Percentiles rank a stretch among this genome's conserved stretches.
Evolutionary conservation across 2,888 invertebrate species (phyloP).

Genomic region (Clistopyga incitator): DNA sequence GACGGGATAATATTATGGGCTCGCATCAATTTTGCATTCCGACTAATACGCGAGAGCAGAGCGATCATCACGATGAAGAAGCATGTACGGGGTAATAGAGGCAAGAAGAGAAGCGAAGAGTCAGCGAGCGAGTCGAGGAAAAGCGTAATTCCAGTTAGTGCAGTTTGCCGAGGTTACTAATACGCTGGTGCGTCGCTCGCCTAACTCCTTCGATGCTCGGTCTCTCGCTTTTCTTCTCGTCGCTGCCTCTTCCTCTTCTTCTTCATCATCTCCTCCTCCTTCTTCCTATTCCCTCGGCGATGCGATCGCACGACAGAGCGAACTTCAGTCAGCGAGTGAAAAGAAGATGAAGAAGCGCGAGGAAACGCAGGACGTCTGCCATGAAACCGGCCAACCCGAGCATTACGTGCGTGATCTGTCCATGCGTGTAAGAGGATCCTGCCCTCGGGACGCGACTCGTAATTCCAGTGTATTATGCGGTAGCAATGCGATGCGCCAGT

Average conservation of each 20-base stretch:
- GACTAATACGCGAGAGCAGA: slow-evolving; percentile 54
- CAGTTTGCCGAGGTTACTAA: slow-evolving; percentile 38
- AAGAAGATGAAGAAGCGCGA: slow-evolving; percentile 49
- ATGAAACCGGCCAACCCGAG: slow-evolving; percentile 57
- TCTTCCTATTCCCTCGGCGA: slow-evolving; percentile 26
- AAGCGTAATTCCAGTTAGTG: slow-evolving; percentile 64
- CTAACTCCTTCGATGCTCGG: slow-evolving; percentile 48
- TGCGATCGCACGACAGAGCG: slow-evolving; percentile 45
- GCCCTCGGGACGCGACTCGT: slow-evolving; percentile 76
- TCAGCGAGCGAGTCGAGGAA: slow-evolving; percentile 62
- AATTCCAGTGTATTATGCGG: slow-evolving; percentile 79
- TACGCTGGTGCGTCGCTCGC: slow-evolving; percentile 43
- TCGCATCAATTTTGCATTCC: slow-evolving; percentile 61
- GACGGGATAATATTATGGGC: slow-evolving; percentile 51
- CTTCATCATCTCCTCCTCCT: slow-evolving; percentile 1
- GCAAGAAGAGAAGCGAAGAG: slow-evolving; percentile 42
- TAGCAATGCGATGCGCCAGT: slow-evolving; percentile 67
- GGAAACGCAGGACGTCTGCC: slow-evolving; percentile 9
- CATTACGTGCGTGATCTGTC: slow-evolving; percentile 67
- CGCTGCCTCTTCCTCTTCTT: no score
- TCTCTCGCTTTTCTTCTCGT: slow-evolving; percentile 33
- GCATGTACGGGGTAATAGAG: slow-evolving; percentile 4
- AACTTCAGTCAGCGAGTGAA: slow-evolving; percentile 54
- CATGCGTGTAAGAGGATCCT: slow-evolving; percentile 73
- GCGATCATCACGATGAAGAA: slow-evolving; percentile 52